phyloP scores from a whole-genome alignment of 2,113 vertebrate species.

The Corvus cornix region DNA sequence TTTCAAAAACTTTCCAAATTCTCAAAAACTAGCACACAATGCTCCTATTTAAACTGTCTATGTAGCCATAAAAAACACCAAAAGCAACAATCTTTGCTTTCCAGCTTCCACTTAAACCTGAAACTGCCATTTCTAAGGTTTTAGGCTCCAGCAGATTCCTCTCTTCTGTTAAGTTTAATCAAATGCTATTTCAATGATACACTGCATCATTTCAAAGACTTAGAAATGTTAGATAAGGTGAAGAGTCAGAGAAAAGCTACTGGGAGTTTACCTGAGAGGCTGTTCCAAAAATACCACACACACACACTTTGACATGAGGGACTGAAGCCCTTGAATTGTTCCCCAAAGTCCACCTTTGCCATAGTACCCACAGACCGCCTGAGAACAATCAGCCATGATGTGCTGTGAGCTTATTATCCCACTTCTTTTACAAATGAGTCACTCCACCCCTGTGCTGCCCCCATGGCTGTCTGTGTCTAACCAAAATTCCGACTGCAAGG shows the following conservation, averaged over 20 bases:
- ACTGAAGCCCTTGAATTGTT: conserved; percentile 32
- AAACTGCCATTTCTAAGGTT: background rate
- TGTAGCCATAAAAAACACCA: background rate
- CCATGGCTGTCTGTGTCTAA: background rate
- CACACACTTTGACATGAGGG: background rate
- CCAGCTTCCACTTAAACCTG: background rate
- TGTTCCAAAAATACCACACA: conserved; percentile 42
- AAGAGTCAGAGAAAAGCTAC: conserved; percentile 14
- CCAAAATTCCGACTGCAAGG: background rate
- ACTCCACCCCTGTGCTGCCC: background rate
- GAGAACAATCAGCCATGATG: conserved; percentile 3
- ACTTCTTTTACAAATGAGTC: background rate
- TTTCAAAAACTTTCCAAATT: background rate
- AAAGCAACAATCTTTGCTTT: background rate
- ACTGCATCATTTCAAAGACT: background rate
- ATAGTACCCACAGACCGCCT: background rate
- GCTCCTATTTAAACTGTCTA: background rate
- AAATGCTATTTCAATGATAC: background rate
- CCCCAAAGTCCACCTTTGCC: conserved; percentile 20
- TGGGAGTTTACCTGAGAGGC: conserved; percentile 50
- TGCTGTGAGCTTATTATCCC: background rate
- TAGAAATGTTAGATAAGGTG: conserved; percentile 5
- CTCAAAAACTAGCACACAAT: background rate
- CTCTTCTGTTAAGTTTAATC: background rate
- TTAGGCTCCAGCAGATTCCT: background rate